Percentiles rank a stretch among this genome's conserved stretches.
These are phyloP conservation scores for Hydrotaea cyrtoneurina DNA, from an alignment of 2,888 invertebrate species.

Conservation along the genomic window DNA sequence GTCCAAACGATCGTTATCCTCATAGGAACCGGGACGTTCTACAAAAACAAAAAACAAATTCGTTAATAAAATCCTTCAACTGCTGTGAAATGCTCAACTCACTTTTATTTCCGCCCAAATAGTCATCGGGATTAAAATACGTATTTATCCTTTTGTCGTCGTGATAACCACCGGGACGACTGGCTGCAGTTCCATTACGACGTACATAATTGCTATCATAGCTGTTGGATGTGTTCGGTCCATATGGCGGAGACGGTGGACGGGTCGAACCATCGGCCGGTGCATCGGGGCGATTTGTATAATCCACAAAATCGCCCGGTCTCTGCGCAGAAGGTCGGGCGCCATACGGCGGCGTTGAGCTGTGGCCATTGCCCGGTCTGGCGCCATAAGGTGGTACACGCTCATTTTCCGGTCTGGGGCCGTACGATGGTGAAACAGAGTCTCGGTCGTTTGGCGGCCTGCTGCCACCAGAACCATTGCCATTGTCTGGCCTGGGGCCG, in stretches of 20 bases:
- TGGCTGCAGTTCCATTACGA: conserved; percentile 67
- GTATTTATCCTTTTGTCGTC: conserved; percentile 79
- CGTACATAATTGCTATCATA: conserved; percentile 70
- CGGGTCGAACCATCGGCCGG: conserved; percentile 65
- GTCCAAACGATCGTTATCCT: conserved; percentile 70
- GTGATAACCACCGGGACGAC: conserved; percentile 69
- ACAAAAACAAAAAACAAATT: no score
- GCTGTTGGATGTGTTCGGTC: conserved; percentile 62
- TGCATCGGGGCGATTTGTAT: conserved; percentile 77
- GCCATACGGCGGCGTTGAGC: conserved; percentile 65
- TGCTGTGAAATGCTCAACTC: conserved; percentile 64
- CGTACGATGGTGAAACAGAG: conserved; percentile 49
- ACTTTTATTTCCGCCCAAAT: conserved; percentile 76
- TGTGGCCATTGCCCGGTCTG: conserved; percentile 67
- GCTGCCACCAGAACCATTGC: conserved; percentile 45
- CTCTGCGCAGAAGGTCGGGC: conserved; percentile 41
- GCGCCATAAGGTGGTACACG: conserved; percentile 33
- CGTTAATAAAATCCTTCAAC: background rate
- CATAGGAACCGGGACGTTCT: conserved; percentile 72
- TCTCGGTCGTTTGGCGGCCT: conserved; percentile 55
- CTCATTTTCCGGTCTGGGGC: conserved; percentile 32
- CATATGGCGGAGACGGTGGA: conserved; percentile 69
- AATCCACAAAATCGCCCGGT: conserved; percentile 72
- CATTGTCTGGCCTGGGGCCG: conserved; percentile 53
- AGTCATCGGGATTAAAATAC: conserved; percentile 80